Percentiles rank a stretch among this genome's conserved stretches.
These are phyloP conservation scores for Idaea dimidiata DNA, from an alignment of 2,888 invertebrate genomes.

Conservation along the genomic window DNA sequence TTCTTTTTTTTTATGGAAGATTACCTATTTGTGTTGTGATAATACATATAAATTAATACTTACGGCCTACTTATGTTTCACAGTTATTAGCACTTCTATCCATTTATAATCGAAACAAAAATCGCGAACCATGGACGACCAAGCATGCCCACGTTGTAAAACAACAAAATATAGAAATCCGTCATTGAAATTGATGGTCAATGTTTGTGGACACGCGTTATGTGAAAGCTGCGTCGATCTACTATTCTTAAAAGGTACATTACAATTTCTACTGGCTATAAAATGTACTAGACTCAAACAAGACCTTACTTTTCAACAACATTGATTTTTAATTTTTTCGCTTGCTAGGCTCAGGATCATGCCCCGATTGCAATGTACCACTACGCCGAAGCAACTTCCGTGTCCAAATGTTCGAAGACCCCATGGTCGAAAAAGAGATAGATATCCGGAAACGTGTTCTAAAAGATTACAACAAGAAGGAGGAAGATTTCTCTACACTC, in stretches of 20 bases:
- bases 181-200: conserved; percentile 97
- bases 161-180: conserved; percentile 98
- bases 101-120: not conserved
- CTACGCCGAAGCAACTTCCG: conserved; percentile 94
- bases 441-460: conserved; percentile 94
- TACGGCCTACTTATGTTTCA: not conserved
- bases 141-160: conserved; percentile 97
- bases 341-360: conserved; percentile 93
- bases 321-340: conserved; percentile 34
- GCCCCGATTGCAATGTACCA: conserved; percentile 95
- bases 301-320: too few species aligned
- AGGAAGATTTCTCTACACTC: conserved; percentile 93
- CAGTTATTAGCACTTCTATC: not conserved
- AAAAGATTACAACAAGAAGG: conserved; percentile 95
- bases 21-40: too few species aligned
- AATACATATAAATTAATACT: too few species aligned
- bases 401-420: conserved; percentile 97
- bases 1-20: not conserved
- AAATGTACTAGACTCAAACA: not conserved
- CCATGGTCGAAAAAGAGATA: conserved; percentile 97
- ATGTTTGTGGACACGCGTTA: conserved; percentile 97
- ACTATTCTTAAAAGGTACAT: conserved; percentile 94
- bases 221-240: conserved; percentile 99
- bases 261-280: not conserved
- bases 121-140: conserved; percentile 85